Evolutionary conservation across 2,113 vertebrate genomes (phyloP), one percentile per base, ranked within the genome.

Genomic region (Tyto alba): DNA sequence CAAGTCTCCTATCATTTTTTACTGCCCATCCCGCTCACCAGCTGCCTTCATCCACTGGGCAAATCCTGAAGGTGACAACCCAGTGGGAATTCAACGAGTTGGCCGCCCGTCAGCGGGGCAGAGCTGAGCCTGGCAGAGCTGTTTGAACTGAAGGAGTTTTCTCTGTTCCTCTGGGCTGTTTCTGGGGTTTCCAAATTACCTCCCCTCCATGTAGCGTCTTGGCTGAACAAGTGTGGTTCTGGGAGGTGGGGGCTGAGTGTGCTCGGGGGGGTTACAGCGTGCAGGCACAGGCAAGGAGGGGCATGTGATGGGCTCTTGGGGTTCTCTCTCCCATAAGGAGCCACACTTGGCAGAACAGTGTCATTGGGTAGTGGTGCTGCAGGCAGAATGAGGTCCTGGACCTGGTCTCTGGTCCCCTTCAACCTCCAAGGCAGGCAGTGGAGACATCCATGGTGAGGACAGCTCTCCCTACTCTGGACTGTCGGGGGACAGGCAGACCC

Each of bases 61-160:
- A 79, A 32, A 67, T 16, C 90, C 52, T 11, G 26, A 48, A 66
- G 3, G 25, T 5, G 27, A 32, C 1, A 55, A 29, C 2, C 4
- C 0, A 3, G 25, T 48, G 50, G 76, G 63, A 69, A n/a, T 38
- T 43, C n/a, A 55, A 52, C 23, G 6, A 1, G 11, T 20, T 11
- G 66, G 48, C 23, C 41, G 21, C 20, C 21, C 9, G 0, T 4
- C 7, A 8, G 2, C 0, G 5, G 69, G 26, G 18, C 63, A 94
- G 52, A 72, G 43, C 50, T 48, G 59, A 48, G 69, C 7, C 30
- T 7, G 9, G n/a, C 41, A 23, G 34, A n/a, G 90, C 48, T 80
- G 10, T 22, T 45, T 15, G 52, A 56, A 43, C 17, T 36, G 14
- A 53, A 20, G 41, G n/a, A 32, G 13, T 38, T 76, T 55, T 22